Base-by-base conservation (phyloP, 2,797 vertebrate species). In the Pteronotus mesoamericanus region DNA sequence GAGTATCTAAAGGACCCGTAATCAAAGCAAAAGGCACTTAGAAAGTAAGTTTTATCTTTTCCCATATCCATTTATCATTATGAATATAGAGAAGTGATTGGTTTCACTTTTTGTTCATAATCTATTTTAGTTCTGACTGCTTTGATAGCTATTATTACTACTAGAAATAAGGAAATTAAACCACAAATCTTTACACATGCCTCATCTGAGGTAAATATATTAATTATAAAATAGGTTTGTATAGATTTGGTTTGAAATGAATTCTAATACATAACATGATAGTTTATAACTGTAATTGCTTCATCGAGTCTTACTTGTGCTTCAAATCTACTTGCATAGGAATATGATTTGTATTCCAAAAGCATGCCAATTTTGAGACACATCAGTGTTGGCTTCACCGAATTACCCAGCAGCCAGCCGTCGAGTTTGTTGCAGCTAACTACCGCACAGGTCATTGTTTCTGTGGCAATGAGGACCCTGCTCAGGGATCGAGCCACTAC, bases 401-500 rank as follows among this genome's bases (percentile, higher is more conserved):
- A 96, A 95, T 95, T 97, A 91, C 94, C 77, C 46, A 85, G 89
- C 61, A 96, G 97, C 88, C 59, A 97, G 97, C 89, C 91, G 53
- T 92, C 97, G 96, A 96, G 91, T 94, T 89, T 98, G 86, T 66
- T 0, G 64, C 69, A 95, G 93, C 96, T 97, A 97, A 97, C 93
- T 94, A 89, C 82, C 94, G 91, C 95, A 94, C 72, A 95, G 82
- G 92, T 97, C 78, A 89, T 59, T 89, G 96, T 95, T 96, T 83
- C 96, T 72, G 95, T 75, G 97, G 97, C 95, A 91, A 95, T 93
- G 68, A 98, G 96, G 96, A 86, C 84, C 94, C 79, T 69, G 94
- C 87, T 98, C 92, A 97, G 97, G 97, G 97, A 96, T 97, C 94
- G 51, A 98, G 97, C 3, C 66, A 57, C 84, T 34, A 22, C 61